Evolutionary conservation across 2,113 vertebrate species (phyloP), one percentile per base, ranked within the genome.

Genomic region (Python bivittatus): DNA sequence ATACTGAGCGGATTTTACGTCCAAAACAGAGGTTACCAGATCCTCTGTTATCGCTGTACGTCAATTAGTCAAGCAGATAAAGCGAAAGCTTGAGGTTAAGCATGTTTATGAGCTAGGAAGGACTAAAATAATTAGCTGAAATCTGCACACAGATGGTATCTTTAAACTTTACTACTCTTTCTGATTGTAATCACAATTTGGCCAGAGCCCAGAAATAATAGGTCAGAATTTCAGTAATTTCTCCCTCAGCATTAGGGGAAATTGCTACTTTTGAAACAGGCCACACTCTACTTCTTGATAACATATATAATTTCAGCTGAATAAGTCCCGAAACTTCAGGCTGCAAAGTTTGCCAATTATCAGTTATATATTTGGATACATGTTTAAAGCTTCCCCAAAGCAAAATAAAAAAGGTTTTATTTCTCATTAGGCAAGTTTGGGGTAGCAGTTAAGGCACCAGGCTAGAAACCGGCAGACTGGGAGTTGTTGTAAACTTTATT

Each of bases 131-230:
- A 93, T 58, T 33, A 87, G 58, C 88, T 0, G 0, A 22, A 88
- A 93, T 60, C 60, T 94, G 92, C 90, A 29, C 1, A 72, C 95
- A 95, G 90, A 93, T 96, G 93, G 90, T 92, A 84, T 94, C 95
- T 33, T 68, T 95, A 96, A 94, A 95, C 61, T 88, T 93, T 84
- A 94, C 2, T 0, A 3, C 38, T 88, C 79, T 92, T 94, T 95
- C 89, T 90, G 93, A 93, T 92, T 93, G 88, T 94, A 91, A 92
- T 93, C 94, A 0, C 0, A 86, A 52, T 93, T 83, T 94, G 91
- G 58, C 53, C 91, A 52, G 11, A 83, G 86, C 90, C 53, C 29
- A 79, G 91, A 60, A 93, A 42, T 11, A 93, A 86, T 87, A 88
- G 42, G 22, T 1, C 57, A 57, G 92, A 92, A 86, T 8, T 64